Conservation (phyloP, 2,113 vertebrate genomes). For the Halcyon senegalensis region DNA sequence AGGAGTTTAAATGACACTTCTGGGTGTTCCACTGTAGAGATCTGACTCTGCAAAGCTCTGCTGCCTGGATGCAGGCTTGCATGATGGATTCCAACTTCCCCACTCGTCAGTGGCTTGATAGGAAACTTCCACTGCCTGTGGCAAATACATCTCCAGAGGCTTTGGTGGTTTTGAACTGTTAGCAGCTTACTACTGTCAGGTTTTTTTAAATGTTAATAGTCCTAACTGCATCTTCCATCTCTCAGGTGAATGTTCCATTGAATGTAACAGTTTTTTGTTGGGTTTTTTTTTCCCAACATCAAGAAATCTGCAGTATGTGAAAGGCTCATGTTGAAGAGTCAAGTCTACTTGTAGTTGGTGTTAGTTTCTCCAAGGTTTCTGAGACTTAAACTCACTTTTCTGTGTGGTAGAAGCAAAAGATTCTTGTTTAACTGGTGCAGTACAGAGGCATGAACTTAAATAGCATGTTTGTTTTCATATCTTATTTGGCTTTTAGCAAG, state of each 20-base stretch:
- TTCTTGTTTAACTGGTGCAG: not conserved
- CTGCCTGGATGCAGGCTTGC: not conserved
- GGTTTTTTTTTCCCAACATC: not conserved
- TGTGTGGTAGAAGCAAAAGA: not conserved
- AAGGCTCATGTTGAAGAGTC: not conserved
- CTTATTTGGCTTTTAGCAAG: not conserved
- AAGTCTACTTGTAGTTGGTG: not conserved
- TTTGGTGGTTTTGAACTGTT: not conserved
- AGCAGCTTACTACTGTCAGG: not conserved
- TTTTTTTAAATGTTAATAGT: not conserved
- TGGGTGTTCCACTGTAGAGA: not conserved
- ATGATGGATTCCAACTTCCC: not conserved
- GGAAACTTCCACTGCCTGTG: not conserved
- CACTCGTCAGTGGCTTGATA: not conserved
- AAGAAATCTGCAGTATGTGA: not conserved
- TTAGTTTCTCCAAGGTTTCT: not conserved
- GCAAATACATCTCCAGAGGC: not conserved
- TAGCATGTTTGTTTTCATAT: not conserved
- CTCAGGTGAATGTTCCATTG: not conserved
- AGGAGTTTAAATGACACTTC: not conserved
- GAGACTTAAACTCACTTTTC: not conserved
- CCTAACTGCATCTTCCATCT: not conserved
- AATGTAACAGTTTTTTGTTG: not conserved
- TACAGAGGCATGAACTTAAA: not conserved
- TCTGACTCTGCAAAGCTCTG: not conserved